Evolutionary conservation across 2,797 vertebrate genomes (phyloP).

Genomic region (Anolis apletophallus): DNA sequence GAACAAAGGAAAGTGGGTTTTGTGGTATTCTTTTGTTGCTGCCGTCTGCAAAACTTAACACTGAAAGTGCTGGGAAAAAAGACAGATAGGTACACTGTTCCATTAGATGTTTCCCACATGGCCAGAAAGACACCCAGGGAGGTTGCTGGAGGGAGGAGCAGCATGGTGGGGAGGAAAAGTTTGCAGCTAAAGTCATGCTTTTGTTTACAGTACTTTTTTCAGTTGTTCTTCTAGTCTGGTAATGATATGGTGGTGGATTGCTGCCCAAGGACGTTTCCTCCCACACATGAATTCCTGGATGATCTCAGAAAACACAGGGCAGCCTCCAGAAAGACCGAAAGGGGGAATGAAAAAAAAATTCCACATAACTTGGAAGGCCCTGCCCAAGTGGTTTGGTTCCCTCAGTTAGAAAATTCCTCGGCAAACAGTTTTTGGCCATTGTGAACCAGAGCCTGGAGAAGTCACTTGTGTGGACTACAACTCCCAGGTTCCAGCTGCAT

Average conservation of each 20-base stretch:
- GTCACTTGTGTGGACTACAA: neutral
- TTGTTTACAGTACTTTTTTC: conserved; percentile 23
- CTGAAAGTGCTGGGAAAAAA: neutral
- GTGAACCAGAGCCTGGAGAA: neutral
- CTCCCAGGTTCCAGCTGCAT: neutral
- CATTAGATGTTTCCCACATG: neutral
- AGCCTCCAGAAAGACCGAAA: neutral
- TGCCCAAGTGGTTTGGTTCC: neutral
- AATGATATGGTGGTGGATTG: conserved; percentile 20
- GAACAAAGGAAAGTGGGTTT: conserved; percentile 36
- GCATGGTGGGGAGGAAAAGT: neutral
- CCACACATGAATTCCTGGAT: conserved; percentile 32
- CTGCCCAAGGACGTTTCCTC: conserved; percentile 18
- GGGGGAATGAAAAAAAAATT: neutral
- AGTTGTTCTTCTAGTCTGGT: conserved; percentile 18
- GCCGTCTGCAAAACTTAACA: conserved; percentile 33
- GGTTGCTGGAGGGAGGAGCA: neutral
- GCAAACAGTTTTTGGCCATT: neutral
- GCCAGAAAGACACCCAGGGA: neutral
- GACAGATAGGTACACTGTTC: no score
- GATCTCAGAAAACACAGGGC: conserved; percentile 24
- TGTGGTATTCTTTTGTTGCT: conserved; percentile 33
- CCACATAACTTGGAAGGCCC: neutral
- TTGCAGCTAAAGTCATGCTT: conserved; percentile 9
- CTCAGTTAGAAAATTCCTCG: neutral